Conservation (phyloP, 2,888 invertebrate genomes). For the Eilema griseolum region DNA sequence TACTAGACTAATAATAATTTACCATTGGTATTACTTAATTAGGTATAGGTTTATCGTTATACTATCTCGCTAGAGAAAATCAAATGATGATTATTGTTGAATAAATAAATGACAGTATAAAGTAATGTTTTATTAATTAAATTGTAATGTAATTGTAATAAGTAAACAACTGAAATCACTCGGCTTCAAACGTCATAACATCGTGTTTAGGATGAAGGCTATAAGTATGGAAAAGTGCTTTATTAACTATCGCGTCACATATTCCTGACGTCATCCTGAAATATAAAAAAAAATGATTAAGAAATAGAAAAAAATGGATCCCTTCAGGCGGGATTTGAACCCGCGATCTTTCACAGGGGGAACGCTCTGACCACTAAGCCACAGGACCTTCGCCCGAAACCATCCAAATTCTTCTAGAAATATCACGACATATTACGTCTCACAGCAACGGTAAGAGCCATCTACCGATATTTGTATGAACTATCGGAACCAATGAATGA, state of each 20-base stretch:
- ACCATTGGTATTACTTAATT: constrained; percentile 32
- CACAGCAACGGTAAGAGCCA: no score
- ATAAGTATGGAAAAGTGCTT: constrained; percentile 77
- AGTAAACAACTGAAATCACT: constrained; percentile 49
- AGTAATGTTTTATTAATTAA: constrained; percentile 32
- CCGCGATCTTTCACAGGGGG: no score
- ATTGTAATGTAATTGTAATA: constrained; percentile 1
- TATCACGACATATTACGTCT: no score
- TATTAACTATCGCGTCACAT: constrained; percentile 83
- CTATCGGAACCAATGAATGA: no score
- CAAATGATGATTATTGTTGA: constrained; percentile 16
- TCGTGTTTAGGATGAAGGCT: constrained; percentile 71
- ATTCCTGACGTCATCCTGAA: constrained; percentile 81
- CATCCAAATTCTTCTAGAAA: no score
- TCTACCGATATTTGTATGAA: no score
- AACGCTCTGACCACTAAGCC: no score
- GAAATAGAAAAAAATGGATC: no score
- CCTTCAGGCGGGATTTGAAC: no score
- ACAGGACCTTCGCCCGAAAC: no score
- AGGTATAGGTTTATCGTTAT: background rate
- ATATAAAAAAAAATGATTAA: constrained; percentile 28
- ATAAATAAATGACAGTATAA: constrained; percentile 29
- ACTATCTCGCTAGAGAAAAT: constrained; percentile 5
- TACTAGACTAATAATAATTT: constrained; percentile 73
- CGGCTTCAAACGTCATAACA: constrained; percentile 63